phyloP scores from a whole-genome alignment of 1,140 invertebrate species.

The Euura saliciscinereae region DNA sequence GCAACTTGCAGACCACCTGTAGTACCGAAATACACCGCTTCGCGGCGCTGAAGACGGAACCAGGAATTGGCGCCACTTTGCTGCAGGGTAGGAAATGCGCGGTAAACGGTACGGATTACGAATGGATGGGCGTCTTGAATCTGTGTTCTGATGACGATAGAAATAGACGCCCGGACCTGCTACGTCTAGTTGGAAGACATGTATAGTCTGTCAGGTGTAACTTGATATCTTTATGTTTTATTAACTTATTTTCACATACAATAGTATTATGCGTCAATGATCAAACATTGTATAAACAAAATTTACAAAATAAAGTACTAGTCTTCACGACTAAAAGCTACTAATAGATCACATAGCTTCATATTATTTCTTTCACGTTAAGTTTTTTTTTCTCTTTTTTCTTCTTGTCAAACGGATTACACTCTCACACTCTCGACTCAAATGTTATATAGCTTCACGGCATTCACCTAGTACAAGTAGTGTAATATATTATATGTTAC shows the following conservation, averaged over 20 bases:
- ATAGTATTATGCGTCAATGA: conserved; percentile 61
- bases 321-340: conserved; percentile 63
- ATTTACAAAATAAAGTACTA: conserved; percentile 64
- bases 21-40: too few species aligned
- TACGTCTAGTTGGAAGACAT: too few species aligned
- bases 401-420: conserved; percentile 1
- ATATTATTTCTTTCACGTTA: conserved; percentile 45
- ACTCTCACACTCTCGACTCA: conserved; percentile 20
- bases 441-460: conserved; percentile 53
- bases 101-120: neutral
- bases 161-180: too few species aligned
- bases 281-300: conserved; percentile 63
- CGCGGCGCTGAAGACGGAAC: too few species aligned
- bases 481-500: conserved; percentile 49
- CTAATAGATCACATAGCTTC: conserved; percentile 62
- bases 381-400: conserved; percentile 15
- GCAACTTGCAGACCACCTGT: too few species aligned
- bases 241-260: conserved; percentile 63
- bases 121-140: too few species aligned
- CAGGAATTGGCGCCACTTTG: too few species aligned
- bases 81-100: neutral
- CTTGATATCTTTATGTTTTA: conserved; percentile 62
- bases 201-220: conserved; percentile 29
- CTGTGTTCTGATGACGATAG: too few species aligned
- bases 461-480: conserved; percentile 38